Evolutionary conservation across 1,140 invertebrate genomes (phyloP), one percentile per base, ranked within the genome.

Genomic region (Ostrea edulis): DNA sequence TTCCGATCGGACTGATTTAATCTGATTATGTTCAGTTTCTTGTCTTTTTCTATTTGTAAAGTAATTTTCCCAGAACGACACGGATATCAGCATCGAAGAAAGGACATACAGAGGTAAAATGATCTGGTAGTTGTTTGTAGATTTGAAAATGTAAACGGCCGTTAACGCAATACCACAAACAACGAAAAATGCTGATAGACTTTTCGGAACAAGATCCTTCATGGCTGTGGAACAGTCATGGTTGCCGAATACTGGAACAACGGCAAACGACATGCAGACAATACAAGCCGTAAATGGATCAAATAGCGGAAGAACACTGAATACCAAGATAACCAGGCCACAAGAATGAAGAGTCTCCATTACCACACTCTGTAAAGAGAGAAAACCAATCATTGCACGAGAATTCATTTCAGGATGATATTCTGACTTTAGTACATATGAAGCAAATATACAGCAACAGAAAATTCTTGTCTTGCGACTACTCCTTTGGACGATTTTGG

Each of bases 261-360:
- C 51, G 25, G 25, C 11, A 20, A 54, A 20, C 0, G 25, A n/a
- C 17, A 9, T 52, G 14, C 12, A 53, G 0, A 53, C 17, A 22
- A 52, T 4, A 29, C 44, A 83, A 35, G 51, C 82, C 7, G 35
- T 53, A n/a, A 54, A 52, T 11, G 82, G 82, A 22, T 83, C 82
- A 83, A 83, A 83, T 20, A 20, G 9, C 12, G 82, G 82, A 12
- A 83, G 82, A 17, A 83, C 82, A 83, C 20, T 4, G 20, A 83
- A 83, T 12, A 83, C 82, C 82, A 83, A 22, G 52, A 83, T 35
- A 52, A 35, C n/a, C 17, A 83, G 44, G 22, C 82, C 82, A 4
- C 12, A 52, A 9, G 82, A n/a, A n/a, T 83, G 51, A 52, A 83
- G 82, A 52, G 44, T 52, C 52, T 52, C 82, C 44, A 53, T 22